Conservation (phyloP, 2,113 vertebrate species). For the Chloropsis hardwickii region DNA sequence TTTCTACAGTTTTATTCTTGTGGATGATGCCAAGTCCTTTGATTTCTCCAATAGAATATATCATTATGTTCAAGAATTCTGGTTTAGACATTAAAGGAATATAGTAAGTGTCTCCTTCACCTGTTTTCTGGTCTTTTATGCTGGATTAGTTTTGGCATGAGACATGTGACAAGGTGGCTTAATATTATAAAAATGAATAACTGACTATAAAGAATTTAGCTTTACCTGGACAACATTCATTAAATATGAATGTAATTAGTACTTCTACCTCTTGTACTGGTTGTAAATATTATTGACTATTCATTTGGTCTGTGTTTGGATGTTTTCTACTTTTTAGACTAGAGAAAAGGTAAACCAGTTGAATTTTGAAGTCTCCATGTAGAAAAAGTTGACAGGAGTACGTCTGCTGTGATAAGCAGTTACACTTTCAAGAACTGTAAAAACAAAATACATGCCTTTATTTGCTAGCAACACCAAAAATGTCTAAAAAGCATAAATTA, state of each 20-base stretch:
- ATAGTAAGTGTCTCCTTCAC: background rate
- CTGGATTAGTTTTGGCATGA: background rate
- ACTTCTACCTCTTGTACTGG: background rate
- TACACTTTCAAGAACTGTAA: background rate
- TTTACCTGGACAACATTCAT: background rate
- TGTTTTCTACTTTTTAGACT: background rate
- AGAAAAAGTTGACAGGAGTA: background rate
- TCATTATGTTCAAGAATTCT: background rate
- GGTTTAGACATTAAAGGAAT: background rate
- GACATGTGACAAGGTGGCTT: background rate
- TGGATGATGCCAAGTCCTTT: background rate
- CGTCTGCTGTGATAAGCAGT: background rate
- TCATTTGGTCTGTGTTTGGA: background rate
- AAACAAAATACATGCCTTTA: background rate
- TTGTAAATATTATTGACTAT: background rate
- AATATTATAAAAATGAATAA: background rate
- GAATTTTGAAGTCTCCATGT: background rate
- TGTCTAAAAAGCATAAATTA: background rate
- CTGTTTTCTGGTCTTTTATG: background rate
- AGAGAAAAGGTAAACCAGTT: background rate
- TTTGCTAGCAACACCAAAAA: background rate
- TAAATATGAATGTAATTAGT: background rate
- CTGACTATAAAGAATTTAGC: background rate
- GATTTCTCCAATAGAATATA: background rate
- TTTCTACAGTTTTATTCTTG: background rate